Percentiles rank a stretch among this genome's conserved stretches.
These are phyloP conservation scores for Calonectris borealis DNA, from an alignment of 2,113 vertebrate species.

Conservation along the genomic window DNA sequence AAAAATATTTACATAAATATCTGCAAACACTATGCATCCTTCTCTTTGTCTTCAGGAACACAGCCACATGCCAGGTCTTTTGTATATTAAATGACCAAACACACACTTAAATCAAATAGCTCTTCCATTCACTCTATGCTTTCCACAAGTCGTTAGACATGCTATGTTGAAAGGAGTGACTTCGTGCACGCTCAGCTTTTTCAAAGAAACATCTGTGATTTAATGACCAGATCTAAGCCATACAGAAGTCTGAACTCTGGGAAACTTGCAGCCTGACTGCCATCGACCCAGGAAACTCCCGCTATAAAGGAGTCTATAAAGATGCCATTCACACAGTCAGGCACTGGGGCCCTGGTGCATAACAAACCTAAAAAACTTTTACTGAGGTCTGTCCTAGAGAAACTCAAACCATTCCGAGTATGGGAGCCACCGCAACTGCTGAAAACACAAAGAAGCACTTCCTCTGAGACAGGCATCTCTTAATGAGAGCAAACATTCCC, in stretches of 20 bases:
- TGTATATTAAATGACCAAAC: constrained; percentile 34
- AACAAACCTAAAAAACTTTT: constrained; percentile 20
- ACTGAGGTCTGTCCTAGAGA: background rate
- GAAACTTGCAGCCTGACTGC: constrained; percentile 37
- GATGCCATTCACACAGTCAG: constrained; percentile 16
- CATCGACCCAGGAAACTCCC: constrained; percentile 51
- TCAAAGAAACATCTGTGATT: constrained; percentile 65
- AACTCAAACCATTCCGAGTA: background rate
- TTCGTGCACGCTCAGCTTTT: constrained; percentile 51
- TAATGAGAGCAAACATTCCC: constrained; percentile 31
- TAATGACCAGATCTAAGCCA: constrained; percentile 51
- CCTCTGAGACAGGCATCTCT: background rate
- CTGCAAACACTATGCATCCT: background rate
- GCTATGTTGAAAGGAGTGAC: constrained; percentile 32
- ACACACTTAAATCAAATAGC: constrained; percentile 30
- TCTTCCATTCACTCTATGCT: background rate
- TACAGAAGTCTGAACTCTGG: constrained; percentile 45
- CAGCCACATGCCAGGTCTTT: constrained; percentile 6
- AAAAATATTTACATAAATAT: constrained; percentile 38
- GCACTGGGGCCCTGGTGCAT: background rate
- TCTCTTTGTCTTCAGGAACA: constrained; percentile 36
- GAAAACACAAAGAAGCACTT: constrained; percentile 21
- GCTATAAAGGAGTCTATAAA: constrained; percentile 55
- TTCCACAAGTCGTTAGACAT: constrained; percentile 50
- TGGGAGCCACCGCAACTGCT: background rate